Conservation (phyloP, 1,140 invertebrate species). For the Gonioctena quinquepunctata region DNA sequence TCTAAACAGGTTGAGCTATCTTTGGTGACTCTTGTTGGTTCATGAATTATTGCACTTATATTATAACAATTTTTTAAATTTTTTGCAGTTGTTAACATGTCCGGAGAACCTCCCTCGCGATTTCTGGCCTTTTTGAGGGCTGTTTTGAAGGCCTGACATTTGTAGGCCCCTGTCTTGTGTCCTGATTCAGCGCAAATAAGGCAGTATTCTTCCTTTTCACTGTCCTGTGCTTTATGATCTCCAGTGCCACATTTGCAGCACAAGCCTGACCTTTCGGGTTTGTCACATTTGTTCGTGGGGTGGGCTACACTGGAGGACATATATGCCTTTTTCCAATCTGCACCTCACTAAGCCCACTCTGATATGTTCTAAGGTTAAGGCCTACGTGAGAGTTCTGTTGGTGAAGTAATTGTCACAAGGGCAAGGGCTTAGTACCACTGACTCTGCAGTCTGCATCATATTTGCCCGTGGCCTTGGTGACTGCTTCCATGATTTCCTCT, state of each 20-base stretch:
- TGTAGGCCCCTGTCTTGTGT: no score
- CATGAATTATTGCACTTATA: no score
- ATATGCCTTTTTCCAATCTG: conserved; percentile 6
- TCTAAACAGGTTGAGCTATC: no score
- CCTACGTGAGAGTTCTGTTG: background rate
- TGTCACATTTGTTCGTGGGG: conserved; percentile 10
- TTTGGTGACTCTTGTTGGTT: no score
- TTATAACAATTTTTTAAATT: no score
- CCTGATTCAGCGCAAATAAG: no score
- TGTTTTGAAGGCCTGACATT: no score
- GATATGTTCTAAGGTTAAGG: background rate
- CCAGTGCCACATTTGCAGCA: conserved; percentile 26
- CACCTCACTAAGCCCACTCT: background rate
- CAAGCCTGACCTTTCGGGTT: conserved; percentile 3
- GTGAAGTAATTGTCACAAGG: conserved; percentile 12
- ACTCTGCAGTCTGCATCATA: background rate
- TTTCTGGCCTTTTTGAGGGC: no score
- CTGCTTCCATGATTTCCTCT: conserved; percentile 8
- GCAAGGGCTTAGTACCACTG: background rate
- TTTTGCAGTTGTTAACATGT: no score
- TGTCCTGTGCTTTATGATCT: conserved; percentile 8
- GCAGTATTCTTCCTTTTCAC: conserved; percentile 11
- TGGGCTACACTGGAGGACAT: conserved; percentile 24
- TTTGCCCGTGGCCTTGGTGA: conserved; percentile 3
- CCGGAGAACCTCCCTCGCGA: no score